These are phyloP conservation scores for Muntiacus muntjak DNA, from an alignment of 2,113 vertebrate genomes.

Conservation along the genomic window DNA sequence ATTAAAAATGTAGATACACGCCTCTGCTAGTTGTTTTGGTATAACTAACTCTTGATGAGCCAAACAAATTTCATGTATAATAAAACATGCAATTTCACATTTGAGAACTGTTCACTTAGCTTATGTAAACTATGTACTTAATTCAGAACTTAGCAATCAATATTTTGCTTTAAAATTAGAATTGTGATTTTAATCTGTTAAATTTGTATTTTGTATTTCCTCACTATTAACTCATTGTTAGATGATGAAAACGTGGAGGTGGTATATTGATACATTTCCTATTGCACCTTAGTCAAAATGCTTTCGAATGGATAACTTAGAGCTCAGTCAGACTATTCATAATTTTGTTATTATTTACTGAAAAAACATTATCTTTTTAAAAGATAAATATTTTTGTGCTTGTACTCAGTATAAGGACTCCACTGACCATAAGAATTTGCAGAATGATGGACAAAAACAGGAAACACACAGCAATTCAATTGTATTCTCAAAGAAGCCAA, in stretches of 20 bases:
- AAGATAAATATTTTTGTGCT: not conserved
- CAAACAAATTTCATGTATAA: not conserved
- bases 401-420: not conserved
- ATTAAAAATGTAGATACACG: not conserved
- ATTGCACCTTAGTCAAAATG: not conserved
- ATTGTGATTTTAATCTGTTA: slow-evolving; percentile 35
- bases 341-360: not conserved
- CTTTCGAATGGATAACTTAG: not conserved
- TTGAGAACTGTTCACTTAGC: not conserved
- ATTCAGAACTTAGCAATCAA: slow-evolving; percentile 19
- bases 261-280: not conserved
- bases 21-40: not conserved
- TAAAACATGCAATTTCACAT: slow-evolving; percentile 1
- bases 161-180: slow-evolving; percentile 38
- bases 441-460: slow-evolving; percentile 1
- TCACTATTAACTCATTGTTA: slow-evolving; percentile 20
- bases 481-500: not conserved
- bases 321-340: not conserved
- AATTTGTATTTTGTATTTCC: slow-evolving; percentile 23
- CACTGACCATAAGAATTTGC: not conserved
- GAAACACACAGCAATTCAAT: not conserved
- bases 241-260: slow-evolving; percentile 6
- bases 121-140: slow-evolving; percentile 23
- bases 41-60: not conserved
- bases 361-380: not conserved